phyloP scores from a whole-genome alignment of 2,888 invertebrate species.

The Drosophila maculinotata region DNA sequence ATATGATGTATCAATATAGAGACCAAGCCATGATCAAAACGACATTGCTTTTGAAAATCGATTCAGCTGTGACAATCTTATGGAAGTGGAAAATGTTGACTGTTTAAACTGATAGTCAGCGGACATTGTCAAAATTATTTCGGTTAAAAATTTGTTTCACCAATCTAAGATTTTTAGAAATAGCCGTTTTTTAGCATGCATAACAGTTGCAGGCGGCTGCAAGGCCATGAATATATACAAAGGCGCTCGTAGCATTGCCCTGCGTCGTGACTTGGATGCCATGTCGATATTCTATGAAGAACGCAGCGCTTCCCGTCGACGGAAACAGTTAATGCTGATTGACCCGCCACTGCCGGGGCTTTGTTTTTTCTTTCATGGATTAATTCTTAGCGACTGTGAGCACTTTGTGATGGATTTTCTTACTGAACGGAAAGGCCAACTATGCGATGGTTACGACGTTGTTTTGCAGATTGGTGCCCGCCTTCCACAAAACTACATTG shows the following conservation, averaged over 20 bases:
- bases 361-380: slow-evolving; percentile 61
- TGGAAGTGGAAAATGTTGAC: neutral
- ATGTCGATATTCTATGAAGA: slow-evolving; percentile 63
- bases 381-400: slow-evolving; percentile 55
- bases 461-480: slow-evolving; percentile 92
- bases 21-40: too few relatives aligned
- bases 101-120: slow-evolving; percentile 1
- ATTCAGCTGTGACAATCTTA: too few relatives aligned
- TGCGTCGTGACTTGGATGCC: slow-evolving; percentile 52
- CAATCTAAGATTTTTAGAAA: neutral
- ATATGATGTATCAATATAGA: too few relatives aligned
- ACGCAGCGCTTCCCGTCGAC: slow-evolving; percentile 35
- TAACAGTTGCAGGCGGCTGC: slow-evolving; percentile 9
- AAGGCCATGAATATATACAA: slow-evolving; percentile 51
- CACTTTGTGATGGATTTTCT: slow-evolving; percentile 63
- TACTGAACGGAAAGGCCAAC: neutral
- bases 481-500: slow-evolving; percentile 90
- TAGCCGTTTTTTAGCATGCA: slow-evolving; percentile 26
- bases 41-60: too few relatives aligned
- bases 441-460: slow-evolving; percentile 85
- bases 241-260: slow-evolving; percentile 48
- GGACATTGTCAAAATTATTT: slow-evolving; percentile 8
- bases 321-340: slow-evolving; percentile 31
- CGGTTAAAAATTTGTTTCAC: slow-evolving; percentile 4
- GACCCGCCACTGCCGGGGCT: slow-evolving; percentile 52